phyloP scores from a whole-genome alignment of 92 coral and sea anemone genomes.

The Epizoanthus fatuus region DNA sequence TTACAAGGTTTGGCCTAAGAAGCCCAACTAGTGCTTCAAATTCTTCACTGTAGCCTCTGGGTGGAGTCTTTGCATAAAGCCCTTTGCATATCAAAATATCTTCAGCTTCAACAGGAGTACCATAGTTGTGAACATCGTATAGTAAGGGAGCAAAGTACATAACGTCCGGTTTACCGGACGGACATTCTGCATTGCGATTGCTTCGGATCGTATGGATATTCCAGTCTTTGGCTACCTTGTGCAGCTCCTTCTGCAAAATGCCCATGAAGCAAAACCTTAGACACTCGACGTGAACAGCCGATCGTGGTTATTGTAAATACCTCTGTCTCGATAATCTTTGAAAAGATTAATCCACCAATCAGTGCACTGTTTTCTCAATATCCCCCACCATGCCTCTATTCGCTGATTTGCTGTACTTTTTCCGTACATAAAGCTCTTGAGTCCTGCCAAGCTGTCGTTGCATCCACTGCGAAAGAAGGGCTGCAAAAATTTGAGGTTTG shows the following conservation, averaged over 20 bases:
- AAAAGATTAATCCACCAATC: conserved; percentile 50
- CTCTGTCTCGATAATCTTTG: conserved; percentile 41
- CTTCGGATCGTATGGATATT: conserved; percentile 36
- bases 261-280: conserved; percentile 46
- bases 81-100: conserved; percentile 35
- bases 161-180: conserved; percentile 45
- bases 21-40: conserved; percentile 24
- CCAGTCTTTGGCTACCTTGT: conserved; percentile 43
- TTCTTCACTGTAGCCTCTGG: conserved; percentile 31
- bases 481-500: conserved; percentile 28
- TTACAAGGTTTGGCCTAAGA: conserved; percentile 17
- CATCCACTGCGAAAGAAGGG: conserved; percentile 28
- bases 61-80: conserved; percentile 34
- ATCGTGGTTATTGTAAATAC: conserved; percentile 15
- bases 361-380: conserved; percentile 23
- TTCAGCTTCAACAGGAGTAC: conserved; percentile 27
- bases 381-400: conserved; percentile 35
- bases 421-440: conserved; percentile 39
- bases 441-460: conserved; percentile 22
- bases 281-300: conserved; percentile 35
- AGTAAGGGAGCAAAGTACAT: conserved; percentile 40
- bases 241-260: conserved; percentile 30
- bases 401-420: conserved; percentile 40
- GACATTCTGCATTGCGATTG: conserved; percentile 30
- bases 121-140: conserved; percentile 31